Evolutionary conservation across 2,888 invertebrate genomes (phyloP).

Genomic region (Micropterix aruncella): DNA sequence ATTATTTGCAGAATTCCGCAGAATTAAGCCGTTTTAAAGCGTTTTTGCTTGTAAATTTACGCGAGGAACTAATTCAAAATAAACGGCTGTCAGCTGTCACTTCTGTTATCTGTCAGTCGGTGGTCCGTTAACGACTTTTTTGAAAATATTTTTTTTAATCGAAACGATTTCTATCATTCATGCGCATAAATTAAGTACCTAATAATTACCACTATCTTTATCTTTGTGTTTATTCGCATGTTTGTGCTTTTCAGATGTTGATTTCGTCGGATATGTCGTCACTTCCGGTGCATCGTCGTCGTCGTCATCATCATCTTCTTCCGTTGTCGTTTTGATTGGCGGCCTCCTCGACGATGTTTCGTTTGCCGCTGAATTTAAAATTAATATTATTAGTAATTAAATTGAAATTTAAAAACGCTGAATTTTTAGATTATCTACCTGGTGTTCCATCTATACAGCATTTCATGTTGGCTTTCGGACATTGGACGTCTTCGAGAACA

Average conservation of each 20-base stretch:
- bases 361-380: conserved; percentile 5
- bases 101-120: no score
- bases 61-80: no score
- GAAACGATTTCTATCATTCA: no score
- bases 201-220: conserved; percentile 42
- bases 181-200: conserved; percentile 13
- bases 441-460: conserved; percentile 69
- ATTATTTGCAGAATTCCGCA: no score
- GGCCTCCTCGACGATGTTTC: conserved; percentile 7
- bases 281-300: conserved; percentile 1
- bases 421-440: conserved; percentile 22
- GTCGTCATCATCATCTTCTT: not conserved
- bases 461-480: conserved; percentile 68
- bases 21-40: no score
- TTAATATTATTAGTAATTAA: not conserved
- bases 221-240: not conserved
- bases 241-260: not conserved
- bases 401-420: not conserved
- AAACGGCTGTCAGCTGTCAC: no score
- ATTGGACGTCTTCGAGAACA: conserved; percentile 68
- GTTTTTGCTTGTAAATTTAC: no score
- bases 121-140: no score
- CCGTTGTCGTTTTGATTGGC: conserved; percentile 3
- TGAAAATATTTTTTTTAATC: no score
- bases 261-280: not conserved